Base-by-base conservation (phyloP, 2,797 vertebrate species). In the Rhinella marina region DNA sequence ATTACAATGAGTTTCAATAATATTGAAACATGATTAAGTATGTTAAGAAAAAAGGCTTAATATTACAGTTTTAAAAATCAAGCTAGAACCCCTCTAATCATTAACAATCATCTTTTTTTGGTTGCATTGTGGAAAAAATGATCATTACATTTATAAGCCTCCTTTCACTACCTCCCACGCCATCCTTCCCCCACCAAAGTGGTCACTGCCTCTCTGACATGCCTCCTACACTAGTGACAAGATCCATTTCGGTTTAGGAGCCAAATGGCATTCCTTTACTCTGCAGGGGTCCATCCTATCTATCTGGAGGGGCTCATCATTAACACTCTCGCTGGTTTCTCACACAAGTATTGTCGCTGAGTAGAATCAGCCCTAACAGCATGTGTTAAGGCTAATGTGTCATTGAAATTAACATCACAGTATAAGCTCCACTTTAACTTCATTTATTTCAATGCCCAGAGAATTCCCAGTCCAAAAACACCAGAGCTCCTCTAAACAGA, bases 271-370 rank as follows among this genome's bases (percentile, higher is more conserved):
- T 81, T 81, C 80, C 80, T 81, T 17, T 61, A 17, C 84, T 25
- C 84, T 50, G 59, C 84, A 85, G 84, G 84, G 70, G 57, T 78
- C 84, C 84, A 77, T 85, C 84, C 84, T 78, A 77, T 27, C 32
- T 76, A 78, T 61, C 73, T 10, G 73, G 57, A 85, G 73, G 73
- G 72, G 56, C 57, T 84, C 70, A 27, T 76, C 62, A 56, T 32
- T 50, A 59, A 57, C 83, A 85, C 83, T 76, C 83, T 85, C 70
- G 19, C 54, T 75, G 57, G 32, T 14, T 62, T 62, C 57, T 81
- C 57, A 81, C 61, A 62, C 59, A 81, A 21, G 50, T n/a, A 52
- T n/a, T 66, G 79, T 56, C 64, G 59, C 29, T 48, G 32, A n/a
- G 32, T 14, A 81, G 62, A 64, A 50, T 81, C 41, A 50, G 61